These are phyloP conservation scores for Pangasianodon gigas DNA, from an alignment of 2,113 vertebrate species.

Conservation along the genomic window DNA sequence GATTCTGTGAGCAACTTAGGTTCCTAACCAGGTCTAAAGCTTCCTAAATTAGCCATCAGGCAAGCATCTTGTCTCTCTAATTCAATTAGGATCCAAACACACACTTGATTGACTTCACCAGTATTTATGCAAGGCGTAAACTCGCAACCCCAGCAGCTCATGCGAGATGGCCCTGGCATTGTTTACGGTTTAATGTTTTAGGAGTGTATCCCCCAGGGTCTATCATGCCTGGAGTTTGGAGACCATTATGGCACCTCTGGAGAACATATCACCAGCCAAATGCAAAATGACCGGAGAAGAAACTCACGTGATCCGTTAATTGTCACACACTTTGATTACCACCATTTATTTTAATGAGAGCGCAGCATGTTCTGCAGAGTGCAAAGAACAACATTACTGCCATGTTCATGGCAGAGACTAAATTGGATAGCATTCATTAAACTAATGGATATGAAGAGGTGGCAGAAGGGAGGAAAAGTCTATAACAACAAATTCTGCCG, in stretches of 20 bases:
- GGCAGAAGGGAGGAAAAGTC: slow-evolving; percentile 54
- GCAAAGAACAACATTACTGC: slow-evolving; percentile 60
- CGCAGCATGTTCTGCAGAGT: slow-evolving; percentile 51
- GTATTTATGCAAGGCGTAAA: slow-evolving; percentile 25
- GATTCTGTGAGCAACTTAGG: neutral
- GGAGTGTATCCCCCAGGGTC: slow-evolving; percentile 19
- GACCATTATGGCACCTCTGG: slow-evolving; percentile 9
- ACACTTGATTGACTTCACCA: slow-evolving; percentile 23
- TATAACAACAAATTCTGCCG: slow-evolving; percentile 62
- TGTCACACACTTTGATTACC: slow-evolving; percentile 74
- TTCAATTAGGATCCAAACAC: slow-evolving; percentile 38
- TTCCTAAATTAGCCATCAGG: slow-evolving; percentile 18
- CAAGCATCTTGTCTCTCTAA: slow-evolving; percentile 3
- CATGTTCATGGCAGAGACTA: slow-evolving; percentile 60
- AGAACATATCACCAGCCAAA: slow-evolving; percentile 32
- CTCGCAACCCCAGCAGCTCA: slow-evolving; percentile 1
- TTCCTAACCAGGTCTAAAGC: slow-evolving; percentile 18
- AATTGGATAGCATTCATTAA: slow-evolving; percentile 74
- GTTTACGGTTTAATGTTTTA: slow-evolving; percentile 33
- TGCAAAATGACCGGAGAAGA: slow-evolving; percentile 30
- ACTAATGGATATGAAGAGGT: slow-evolving; percentile 74
- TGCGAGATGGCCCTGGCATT: slow-evolving; percentile 7
- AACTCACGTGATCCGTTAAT: slow-evolving; percentile 69
- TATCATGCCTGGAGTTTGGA: slow-evolving; percentile 21
- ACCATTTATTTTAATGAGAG: slow-evolving; percentile 77